Evolutionary conservation across 2,888 invertebrate species (phyloP), one percentile per base, ranked within the genome.

Genomic region (Tetramorium bicarinatum): DNA sequence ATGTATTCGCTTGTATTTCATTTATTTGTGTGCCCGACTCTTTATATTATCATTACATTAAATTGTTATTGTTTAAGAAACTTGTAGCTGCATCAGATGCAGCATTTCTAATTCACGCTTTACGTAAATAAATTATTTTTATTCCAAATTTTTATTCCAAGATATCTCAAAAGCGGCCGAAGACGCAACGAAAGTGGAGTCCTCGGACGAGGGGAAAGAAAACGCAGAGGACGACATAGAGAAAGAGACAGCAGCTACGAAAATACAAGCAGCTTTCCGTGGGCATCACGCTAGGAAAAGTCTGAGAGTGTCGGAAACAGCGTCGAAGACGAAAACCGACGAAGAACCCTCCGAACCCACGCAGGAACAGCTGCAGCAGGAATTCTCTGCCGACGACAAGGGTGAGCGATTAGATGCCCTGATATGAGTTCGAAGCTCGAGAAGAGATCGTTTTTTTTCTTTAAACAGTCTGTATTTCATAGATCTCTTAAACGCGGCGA

Each of bases 251-350:
- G 98, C 98, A 88, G 98, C 98, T 87, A 97, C 97, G 74, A 98
- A 97, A 96, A 98, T 98, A 95, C 98, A 98, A 95, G 98, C 98
- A 92, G 98, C 96, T 91, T 98, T 98, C 95, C 96, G 98, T 92
- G 98, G 98, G 81, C 98, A 98, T 95, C 96, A 97, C 96, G 96
- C 97, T 89, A 96, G 98, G 93, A 97, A 97, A 95, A 97, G 96
- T 87, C 97, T 97, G 96, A 97, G 97, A 96, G 96, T 97, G 38
- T 59, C 79, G 47, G 47, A 80, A 18, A 13, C 71, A 18, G 29
- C 41, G 25, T 76, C 76, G 69, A 64, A 49, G 41, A 41, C 52
- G 3, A 94, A 93, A 86, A 93, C 93, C 85, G 92, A 93, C 29
- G 47, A 82, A 85, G 90, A 93, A 84, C 96, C 96, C 41, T 21